Evolutionary conservation across 2,113 vertebrate genomes (phyloP).

Genomic region (Corydoras maculifer): DNA sequence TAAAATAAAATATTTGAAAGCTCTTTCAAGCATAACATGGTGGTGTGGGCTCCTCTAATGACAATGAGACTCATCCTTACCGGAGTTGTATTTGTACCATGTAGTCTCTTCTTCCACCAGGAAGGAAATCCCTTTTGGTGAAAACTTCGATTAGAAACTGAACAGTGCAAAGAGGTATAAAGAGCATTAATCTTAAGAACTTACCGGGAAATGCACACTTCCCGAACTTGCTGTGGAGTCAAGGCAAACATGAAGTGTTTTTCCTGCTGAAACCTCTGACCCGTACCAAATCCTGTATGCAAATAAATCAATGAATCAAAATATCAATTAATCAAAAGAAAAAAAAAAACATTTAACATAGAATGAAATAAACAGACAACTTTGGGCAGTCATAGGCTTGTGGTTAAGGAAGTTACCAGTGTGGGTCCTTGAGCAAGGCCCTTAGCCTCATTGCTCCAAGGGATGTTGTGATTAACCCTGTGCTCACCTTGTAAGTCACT

Average conservation of each 20-base stretch:
- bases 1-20: too few species aligned
- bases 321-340: too few species aligned
- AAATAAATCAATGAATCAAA: background rate
- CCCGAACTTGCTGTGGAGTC: conserved; percentile 95
- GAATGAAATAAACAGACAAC: too few species aligned
- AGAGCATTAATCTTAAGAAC: conserved; percentile 1
- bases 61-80: conserved; percentile 52
- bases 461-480: too few species aligned
- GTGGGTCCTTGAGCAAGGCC: too few species aligned
- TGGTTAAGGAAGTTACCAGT: too few species aligned
- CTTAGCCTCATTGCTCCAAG: too few species aligned
- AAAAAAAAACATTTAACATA: too few species aligned
- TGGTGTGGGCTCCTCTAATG: background rate
- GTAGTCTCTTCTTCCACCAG: conserved; percentile 89
- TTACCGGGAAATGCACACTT: conserved; percentile 97
- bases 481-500: too few species aligned
- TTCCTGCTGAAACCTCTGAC: conserved; percentile 92
- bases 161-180: background rate
- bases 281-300: conserved; percentile 74
- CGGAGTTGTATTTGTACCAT: conserved; percentile 94
- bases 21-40: too few species aligned
- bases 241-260: conserved; percentile 97
- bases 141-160: conserved; percentile 31
- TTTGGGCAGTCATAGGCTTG: too few species aligned
- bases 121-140: conserved; percentile 81